Evolutionary conservation across 2,797 vertebrate species (phyloP), one percentile per base, ranked within the genome.

Genomic region (Gymnodraco acuticeps): DNA sequence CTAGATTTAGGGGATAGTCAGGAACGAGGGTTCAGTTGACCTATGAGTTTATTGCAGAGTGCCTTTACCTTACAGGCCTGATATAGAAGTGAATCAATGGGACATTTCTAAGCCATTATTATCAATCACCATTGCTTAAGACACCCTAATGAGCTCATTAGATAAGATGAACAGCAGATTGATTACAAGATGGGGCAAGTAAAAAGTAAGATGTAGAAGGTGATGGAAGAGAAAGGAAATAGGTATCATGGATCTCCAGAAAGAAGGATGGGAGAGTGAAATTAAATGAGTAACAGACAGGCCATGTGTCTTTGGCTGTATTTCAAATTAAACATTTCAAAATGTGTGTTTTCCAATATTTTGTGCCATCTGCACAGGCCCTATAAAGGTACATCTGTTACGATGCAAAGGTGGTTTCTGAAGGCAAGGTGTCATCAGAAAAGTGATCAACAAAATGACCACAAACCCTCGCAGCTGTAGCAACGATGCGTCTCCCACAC

Each of bases 81-180:
- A 85, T 89, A 88, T 75, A 89, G 89, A 87, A 87, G 88, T 79
- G 87, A 89, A 90, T 87, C 89, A 78, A 84, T 87, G 82, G 78
- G 80, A 89, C 88, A 88, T 90, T 83, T 90, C 80, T 78, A 71
- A 88, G 88, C 87, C 88, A 87, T 91, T 90, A 91, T 91, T 86
- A 93, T 92, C 92, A 86, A 91, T 93, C 91, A 90, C 83, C 80
- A 87, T 91, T 90, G 90, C 88, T 90, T 89, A 89, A 86, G 89
- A 90, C 86, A 89, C 52, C 67, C 83, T 93, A 92, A 93, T 93
- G 86, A 92, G 89, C 91, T 94, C 93, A 94, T 94, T 92, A 92
- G 89, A 88, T 82, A 78, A 84, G 84, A 90, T 81, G 88, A 92
- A 87, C 88, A 88, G 81, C 85, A 81, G 89, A 92, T 89, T 92